These are phyloP conservation scores for Calyptomena viridis DNA, from an alignment of 2,113 vertebrate genomes.

Conservation along the genomic window DNA sequence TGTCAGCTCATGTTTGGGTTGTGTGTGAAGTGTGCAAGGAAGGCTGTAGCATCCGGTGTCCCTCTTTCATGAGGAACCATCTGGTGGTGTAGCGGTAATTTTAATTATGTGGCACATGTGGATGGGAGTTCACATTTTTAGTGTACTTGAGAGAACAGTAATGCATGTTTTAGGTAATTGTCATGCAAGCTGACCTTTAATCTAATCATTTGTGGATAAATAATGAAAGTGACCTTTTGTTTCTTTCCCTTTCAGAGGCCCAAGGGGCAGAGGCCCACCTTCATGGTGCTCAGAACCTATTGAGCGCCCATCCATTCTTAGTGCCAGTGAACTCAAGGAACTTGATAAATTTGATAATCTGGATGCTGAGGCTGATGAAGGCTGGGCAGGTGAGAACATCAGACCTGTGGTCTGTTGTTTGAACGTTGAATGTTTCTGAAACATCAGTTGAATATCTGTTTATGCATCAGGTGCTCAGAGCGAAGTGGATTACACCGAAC, in stretches of 20 bases:
- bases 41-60: neutral
- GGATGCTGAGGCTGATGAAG: conserved; percentile 95
- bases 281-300: conserved; percentile 85
- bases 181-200: neutral
- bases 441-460: neutral
- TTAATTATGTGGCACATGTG: fast-evolving
- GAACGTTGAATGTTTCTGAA: neutral
- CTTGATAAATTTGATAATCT: conserved; percentile 95
- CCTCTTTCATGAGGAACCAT: neutral
- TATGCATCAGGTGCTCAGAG: conserved; percentile 88
- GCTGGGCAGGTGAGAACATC: conserved; percentile 90
- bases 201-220: neutral
- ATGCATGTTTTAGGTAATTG: neutral
- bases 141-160: neutral
- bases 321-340: conserved; percentile 94
- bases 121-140: neutral
- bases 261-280: conserved; percentile 81
- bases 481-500: conserved; percentile 98
- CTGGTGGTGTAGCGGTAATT: neutral
- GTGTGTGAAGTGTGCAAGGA: neutral
- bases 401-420: neutral
- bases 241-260: conserved; percentile 67
- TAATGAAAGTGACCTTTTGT: neutral
- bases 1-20: neutral
- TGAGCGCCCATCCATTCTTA: conserved; percentile 94